Base-by-base conservation (phyloP, 2,888 invertebrate genomes). In the Cryptus viduatorius region DNA sequence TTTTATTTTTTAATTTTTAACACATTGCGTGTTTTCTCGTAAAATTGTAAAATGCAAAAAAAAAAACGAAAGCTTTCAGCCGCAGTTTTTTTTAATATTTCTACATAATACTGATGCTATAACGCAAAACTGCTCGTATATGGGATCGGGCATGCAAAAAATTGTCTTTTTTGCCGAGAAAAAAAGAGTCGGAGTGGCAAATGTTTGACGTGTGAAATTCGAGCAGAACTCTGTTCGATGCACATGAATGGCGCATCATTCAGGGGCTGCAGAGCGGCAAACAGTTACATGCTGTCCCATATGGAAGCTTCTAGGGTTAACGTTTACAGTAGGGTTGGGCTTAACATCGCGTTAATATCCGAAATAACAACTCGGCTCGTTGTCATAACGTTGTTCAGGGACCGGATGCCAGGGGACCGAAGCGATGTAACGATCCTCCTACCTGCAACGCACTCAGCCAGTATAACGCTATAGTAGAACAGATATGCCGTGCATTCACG, bases 341-440 rank as follows among this genome's bases (percentile, higher is more conserved):
- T 88, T 88, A 89, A 89, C 87, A 86, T 84, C 86, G 83, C 87
- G 84, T 87, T 89, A 88, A 89, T 89, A 89, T 89, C 84, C 85
- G 86, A 90, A 89, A 90, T 89, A 89, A 90, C 87, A 87, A 86
- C 78, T 71, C 65, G 48, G 79, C 65, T 67, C 71, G 76, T 80
- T 80, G 83, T 83, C 79, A 72, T 76, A 79, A 79, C 83, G 76
- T 37, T 67, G 79, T 72, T 78, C 72, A 24, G 42, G 65, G 44
- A 44, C 53, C 14, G 69, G 64, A 79, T 14, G 50, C 4, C 42
- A 50, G 56, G 56, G 42, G 69, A 61, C 79, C 79, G 68, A 73
- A 71, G 67, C 56, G 42, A 56, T 67, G 50, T 76, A 72, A 83
- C 79, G 75, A 76, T 53, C 48, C 37, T 7, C 37, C 53, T 14